Base-by-base conservation (phyloP, 2,113 vertebrate species). In the Mormoops blainvillei region DNA sequence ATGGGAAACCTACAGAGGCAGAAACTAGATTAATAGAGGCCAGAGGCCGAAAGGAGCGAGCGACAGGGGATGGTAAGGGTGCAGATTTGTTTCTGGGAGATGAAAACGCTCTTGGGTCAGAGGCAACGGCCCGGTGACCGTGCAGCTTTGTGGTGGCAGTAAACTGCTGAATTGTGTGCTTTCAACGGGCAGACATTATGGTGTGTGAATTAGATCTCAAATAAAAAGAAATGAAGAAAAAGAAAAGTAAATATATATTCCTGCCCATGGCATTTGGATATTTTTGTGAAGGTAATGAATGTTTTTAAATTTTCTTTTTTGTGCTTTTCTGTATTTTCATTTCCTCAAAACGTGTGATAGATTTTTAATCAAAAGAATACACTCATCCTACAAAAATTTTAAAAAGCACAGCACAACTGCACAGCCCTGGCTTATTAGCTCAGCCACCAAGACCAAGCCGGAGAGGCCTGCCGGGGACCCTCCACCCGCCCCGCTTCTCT, bases 301-400 rank as follows among this genome's bases (percentile, higher is more conserved):
- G 13, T 20, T 43, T 92, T 95, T 76, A 77, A 73, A 54, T 93
- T 93, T 5, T 87, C 36, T 76, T 86, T 82, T 63, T n/a, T 88
- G 41, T 73, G 38, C 22, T 94, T 77, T 91, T 92, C 33, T 45
- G 7, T 71, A 78, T 45, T 93, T 91, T 68, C 48, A 43, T 87
- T 87, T 92, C 20, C 36, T 76, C 4, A 26, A 81, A 85, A 83
- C 45, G 36, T 36, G 12, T 5, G 10, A 83, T 4, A 86, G 45
- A 93, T 20, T 86, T 82, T 71, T 76, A 95, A 48, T 24, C 43
- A 83, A 96, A 89, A 54, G n/a, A 71, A 84, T 38, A 77, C 31
- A 80, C 4, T 56, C 24, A 54, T 54, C 70, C 10, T 36, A 24
- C 58, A 78, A 45, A 74, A 71, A 45, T 81, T 85, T n/a, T 61